These are phyloP conservation scores for Scatophagus argus DNA, from an alignment of 2,113 vertebrate genomes.

Conservation along the genomic window DNA sequence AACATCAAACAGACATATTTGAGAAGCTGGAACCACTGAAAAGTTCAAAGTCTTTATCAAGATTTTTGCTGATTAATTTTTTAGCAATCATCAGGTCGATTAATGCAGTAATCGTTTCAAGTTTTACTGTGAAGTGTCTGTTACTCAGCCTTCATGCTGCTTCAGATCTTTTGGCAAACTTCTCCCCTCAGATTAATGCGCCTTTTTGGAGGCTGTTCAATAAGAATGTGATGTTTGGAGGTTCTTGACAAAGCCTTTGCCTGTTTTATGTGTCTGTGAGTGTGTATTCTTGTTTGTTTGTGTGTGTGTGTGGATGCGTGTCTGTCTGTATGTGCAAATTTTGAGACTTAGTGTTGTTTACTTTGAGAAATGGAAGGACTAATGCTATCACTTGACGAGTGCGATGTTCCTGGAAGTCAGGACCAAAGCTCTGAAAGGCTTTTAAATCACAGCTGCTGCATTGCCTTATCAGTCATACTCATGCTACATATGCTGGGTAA, in stretches of 20 bases:
- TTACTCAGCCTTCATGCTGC: conserved; percentile 3
- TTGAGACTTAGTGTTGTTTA: conserved; percentile 1
- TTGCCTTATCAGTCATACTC: conserved; percentile 59
- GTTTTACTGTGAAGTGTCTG: not conserved
- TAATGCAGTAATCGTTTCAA: not conserved
- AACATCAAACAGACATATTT: not conserved
- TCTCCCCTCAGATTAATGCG: conserved; percentile 5
- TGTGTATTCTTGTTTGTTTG: conserved; percentile 31
- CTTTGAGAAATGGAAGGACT: conserved; percentile 7
- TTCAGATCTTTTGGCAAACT: conserved; percentile 1
- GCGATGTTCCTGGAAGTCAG: not conserved
- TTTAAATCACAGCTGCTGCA: conserved; percentile 37
- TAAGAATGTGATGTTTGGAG: conserved; percentile 6
- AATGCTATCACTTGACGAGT: conserved; percentile 17
- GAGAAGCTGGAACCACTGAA: not conserved
- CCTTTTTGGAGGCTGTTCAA: conserved; percentile 19
- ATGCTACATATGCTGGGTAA: not conserved
- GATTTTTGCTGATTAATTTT: not conserved
- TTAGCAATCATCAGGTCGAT: not conserved
- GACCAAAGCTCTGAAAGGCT: conserved; percentile 18
- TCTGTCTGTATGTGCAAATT: conserved; percentile 27
- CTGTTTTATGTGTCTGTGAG: conserved; percentile 20
- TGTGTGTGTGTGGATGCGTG: conserved; percentile 21
- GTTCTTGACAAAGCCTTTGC: not conserved
- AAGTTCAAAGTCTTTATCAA: not conserved